phyloP scores from a whole-genome alignment of 2,113 vertebrate genomes.

The Podilymbus podiceps region DNA sequence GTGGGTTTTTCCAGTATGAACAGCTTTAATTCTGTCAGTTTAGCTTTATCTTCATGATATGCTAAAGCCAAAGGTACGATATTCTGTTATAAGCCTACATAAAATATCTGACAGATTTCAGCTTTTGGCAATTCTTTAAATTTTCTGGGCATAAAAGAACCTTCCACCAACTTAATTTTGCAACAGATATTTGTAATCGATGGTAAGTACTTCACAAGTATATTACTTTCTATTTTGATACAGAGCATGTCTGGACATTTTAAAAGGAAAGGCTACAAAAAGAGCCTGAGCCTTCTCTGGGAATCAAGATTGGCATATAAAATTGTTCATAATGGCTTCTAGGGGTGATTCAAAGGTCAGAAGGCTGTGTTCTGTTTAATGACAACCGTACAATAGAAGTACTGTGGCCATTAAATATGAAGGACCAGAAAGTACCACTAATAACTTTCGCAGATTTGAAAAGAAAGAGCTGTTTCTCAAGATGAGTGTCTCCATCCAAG shows the following conservation, averaged over 20 bases:
- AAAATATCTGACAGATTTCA: not conserved
- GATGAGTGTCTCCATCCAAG: constrained; percentile 6
- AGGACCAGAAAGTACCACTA: not conserved
- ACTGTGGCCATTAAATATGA: constrained; percentile 12
- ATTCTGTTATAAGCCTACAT: not conserved
- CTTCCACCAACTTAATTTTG: not conserved
- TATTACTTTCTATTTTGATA: not conserved
- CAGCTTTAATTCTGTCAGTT: constrained; percentile 35
- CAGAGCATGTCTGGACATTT: not conserved
- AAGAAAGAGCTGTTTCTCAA: not conserved
- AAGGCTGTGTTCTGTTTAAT: not conserved
- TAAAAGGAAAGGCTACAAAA: not conserved
- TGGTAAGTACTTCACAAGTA: not conserved
- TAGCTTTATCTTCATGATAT: not conserved
- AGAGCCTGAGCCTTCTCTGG: not conserved
- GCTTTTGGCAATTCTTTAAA: constrained; percentile 18
- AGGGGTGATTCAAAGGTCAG: not conserved
- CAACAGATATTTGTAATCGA: not conserved
- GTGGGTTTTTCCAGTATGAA: not conserved
- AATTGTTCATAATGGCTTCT: constrained; percentile 3
- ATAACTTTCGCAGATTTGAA: constrained; percentile 32
- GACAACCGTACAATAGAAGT: not conserved
- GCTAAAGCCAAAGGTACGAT: not conserved
- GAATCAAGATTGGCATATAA: not conserved
- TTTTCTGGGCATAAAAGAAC: not conserved